Evolutionary conservation across 1,140 invertebrate genomes (phyloP), one percentile per base, ranked within the genome.

Genomic region (Phocides pigmalion): DNA sequence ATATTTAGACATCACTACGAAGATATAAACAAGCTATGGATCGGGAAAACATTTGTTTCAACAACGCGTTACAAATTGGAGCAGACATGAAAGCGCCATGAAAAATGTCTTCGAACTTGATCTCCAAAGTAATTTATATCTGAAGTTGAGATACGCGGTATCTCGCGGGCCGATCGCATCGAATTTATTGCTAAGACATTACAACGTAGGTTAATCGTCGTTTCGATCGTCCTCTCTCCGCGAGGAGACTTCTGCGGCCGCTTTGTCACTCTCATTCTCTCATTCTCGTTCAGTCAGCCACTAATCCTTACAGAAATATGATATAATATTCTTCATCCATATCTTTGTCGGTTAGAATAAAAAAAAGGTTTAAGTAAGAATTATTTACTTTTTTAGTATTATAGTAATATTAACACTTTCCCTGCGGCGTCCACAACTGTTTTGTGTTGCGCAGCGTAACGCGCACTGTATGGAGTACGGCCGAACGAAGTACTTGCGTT

Each of bases 101-200:
- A 58, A 44, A 32, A 46, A 58, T 58, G 19, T 22, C 37, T 20
- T 8, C 14, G 15, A 51, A 32, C 22, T 12, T 32, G 41, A 46
- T 46, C 54, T 32, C 16, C 41, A 15, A 58, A 32, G 54, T 32
- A 44, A 58, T 58, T 58, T 46, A 58, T 46, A 46, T 56, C 54
- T 58, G 41, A 16, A 44, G 46, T 58, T 58, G 39, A 17, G 41
- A 32, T 44, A 58, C 39, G 42, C 54, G 2, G 41, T 58, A 58
- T 58, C 41, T 58, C 14, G 12, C 1, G 14, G 3, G 41, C 54
- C 54, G 41, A 58, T 58, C 54, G 11, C 17, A 44, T 58, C 41
- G 39, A 58, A 58, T 58, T 58, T 58, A 58, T 58, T 46, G 54
- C 54, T 58, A 32, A 58, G 39, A 28, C 54, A 46, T 46, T 58